These are phyloP conservation scores for Bemisia tabaci DNA, from an alignment of 1,140 invertebrate species.

Conservation along the genomic window DNA sequence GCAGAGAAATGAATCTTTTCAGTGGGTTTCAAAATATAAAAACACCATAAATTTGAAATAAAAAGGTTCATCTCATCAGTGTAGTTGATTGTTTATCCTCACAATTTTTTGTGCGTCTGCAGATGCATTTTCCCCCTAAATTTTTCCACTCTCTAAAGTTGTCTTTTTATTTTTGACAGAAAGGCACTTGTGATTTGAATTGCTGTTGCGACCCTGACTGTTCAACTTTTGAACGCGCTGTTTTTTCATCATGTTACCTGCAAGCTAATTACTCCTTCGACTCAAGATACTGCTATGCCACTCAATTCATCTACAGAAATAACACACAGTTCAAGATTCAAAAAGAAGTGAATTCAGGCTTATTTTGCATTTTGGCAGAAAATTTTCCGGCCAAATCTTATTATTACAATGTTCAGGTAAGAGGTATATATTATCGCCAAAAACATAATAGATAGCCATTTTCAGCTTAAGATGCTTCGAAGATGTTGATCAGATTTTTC, in stretches of 20 bases:
- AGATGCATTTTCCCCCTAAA: too few relatives aligned
- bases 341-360: background rate
- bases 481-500: too few relatives aligned
- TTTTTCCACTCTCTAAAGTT: slow-evolving; percentile 4
- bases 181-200: slow-evolving; percentile 49
- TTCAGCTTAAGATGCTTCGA: too few relatives aligned
- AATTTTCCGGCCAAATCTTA: background rate
- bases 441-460: too few relatives aligned
- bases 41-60: too few relatives aligned
- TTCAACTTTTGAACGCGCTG: slow-evolving; percentile 33
- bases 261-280: slow-evolving; percentile 21
- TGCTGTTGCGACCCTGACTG: slow-evolving; percentile 65
- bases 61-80: too few relatives aligned
- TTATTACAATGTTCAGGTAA: background rate
- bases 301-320: background rate
- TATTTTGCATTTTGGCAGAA: background rate
- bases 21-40: too few relatives aligned
- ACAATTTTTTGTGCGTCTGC: too few relatives aligned
- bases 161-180: slow-evolving; percentile 34
- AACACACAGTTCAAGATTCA: background rate
- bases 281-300: background rate
- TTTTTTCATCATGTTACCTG: slow-evolving; percentile 41
- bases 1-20: too few relatives aligned
- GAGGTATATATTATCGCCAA: too few relatives aligned
- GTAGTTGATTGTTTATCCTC: too few relatives aligned